Percentiles rank a stretch among this genome's conserved stretches.
Evolutionary conservation across 2,113 vertebrate genomes (phyloP).

Genomic region (Pachyramphus minor): DNA sequence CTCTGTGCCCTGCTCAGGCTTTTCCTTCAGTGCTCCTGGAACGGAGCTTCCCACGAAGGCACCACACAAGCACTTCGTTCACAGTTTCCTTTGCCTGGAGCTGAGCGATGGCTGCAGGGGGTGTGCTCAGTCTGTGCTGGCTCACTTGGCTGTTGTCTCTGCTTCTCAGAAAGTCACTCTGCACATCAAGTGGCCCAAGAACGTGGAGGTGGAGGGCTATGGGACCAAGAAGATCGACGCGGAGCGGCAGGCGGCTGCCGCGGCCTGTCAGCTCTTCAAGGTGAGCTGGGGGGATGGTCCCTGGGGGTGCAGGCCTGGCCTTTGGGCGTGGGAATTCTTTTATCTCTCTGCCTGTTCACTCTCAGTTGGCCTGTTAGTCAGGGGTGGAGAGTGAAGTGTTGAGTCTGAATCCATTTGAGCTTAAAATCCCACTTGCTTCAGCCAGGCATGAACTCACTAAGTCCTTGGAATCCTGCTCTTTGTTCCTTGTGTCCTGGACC

Average conservation of each 20-base stretch:
- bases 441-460: background rate
- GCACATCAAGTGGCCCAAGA: conserved; percentile 88
- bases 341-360: background rate
- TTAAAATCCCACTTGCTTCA: background rate
- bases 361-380: background rate
- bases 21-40: background rate
- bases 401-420: background rate
- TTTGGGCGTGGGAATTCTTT: accelerated
- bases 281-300: conserved; percentile 57
- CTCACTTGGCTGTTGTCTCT: background rate
- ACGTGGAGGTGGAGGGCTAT: conserved; percentile 86
- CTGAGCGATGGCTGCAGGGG: background rate
- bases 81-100: background rate
- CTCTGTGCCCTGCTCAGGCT: background rate
- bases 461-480: background rate
- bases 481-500: background rate
- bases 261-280: conserved; percentile 87
- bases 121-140: background rate
- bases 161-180: conserved; percentile 85
- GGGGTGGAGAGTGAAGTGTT: background rate
- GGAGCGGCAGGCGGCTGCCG: conserved; percentile 88
- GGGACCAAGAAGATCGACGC: conserved; percentile 87
- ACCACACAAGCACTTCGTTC: accelerated
- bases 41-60: accelerated
- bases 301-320: background rate